Evolutionary conservation across 2,888 invertebrate species (phyloP).

Genomic region (Rhamphomyia laevipes): DNA sequence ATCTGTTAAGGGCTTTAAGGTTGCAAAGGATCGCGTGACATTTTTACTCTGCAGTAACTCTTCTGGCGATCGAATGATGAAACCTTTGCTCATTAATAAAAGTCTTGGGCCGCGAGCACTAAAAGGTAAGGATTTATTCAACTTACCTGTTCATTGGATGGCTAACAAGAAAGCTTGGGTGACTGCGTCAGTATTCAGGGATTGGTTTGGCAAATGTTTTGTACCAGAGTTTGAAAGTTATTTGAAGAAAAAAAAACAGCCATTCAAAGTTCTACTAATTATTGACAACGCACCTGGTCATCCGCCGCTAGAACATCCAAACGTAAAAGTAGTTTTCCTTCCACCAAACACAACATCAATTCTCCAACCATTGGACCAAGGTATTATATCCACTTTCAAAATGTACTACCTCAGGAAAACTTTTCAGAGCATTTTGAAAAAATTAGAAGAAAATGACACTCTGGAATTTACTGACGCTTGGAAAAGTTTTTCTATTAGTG

Average conservation of each 20-base stretch:
- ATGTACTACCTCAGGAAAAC: not conserved
- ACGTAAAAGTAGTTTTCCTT: too few relatives aligned
- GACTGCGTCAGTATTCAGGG: not conserved
- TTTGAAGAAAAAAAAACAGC: too few relatives aligned
- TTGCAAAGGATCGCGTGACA: constrained; percentile 22
- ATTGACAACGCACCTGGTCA: constrained; percentile 2
- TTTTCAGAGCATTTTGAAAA: not conserved
- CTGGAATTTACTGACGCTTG: not conserved
- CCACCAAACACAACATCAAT: not conserved
- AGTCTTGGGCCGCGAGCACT: too few relatives aligned
- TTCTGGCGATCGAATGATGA: too few relatives aligned
- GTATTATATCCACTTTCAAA: not conserved
- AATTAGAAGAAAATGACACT: not conserved
- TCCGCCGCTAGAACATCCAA: not conserved
- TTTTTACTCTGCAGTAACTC: too few relatives aligned
- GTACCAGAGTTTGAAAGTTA: too few relatives aligned
- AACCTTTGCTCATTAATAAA: too few relatives aligned
- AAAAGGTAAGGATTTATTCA: too few relatives aligned
- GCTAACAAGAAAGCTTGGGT: too few relatives aligned
- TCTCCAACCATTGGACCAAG: not conserved
- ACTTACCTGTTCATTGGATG: too few relatives aligned
- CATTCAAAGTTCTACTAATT: not conserved
- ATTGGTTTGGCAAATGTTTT: not conserved
- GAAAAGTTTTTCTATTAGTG: not conserved
- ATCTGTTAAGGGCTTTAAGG: constrained; percentile 18